Evolutionary conservation across 37 sponge, comb jelly and placozoan genomes (phyloP), one percentile per base, ranked within the genome.

Genomic region (Mnemiopsis leidyi): DNA sequence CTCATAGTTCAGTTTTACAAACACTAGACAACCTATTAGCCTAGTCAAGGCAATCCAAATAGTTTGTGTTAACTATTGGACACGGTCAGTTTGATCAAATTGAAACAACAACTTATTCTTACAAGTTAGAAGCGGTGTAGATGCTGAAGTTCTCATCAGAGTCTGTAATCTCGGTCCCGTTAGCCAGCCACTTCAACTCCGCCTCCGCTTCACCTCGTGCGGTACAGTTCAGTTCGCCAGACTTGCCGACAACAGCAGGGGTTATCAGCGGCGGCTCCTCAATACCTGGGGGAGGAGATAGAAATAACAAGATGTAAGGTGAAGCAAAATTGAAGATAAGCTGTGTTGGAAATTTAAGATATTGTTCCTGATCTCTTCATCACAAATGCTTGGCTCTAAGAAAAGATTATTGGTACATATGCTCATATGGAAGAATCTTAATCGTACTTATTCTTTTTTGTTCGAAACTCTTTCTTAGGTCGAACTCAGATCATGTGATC

Each of bases 201-300:
- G 90, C 90, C 40, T 40, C 90, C n/a, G 90, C 90, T 26, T 85
- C 90, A 28, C 90, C 90, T 20, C 90, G 39, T 3, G 90, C 90
- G 23, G 90, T 85, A 39, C 90, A 85, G 29, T 85, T 85, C 90
- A 85, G 23, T 21, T 85, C 36, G 35, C 28, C 25, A 23, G 90
- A 3, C 33, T 85, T 32, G 3, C 90, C 90, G 29, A 85, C 2
- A 18, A 85, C 35, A 2, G 90, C 90, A 13, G 33, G 38, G 5
- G 61, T 40, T 25, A 38, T 61, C 36, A 85, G 21, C 0, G 90
- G 90, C 61, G 5, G 28, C 30, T 36, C 90, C 35, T 85, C 90
- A 25, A 85, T 85, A 36, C 90, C 82, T 79, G n/a, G n/a, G n/a
- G n/a, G n/a, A n/a, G n/a, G n/a, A n/a, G n/a, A n/a, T n/a, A 67